A percentile compares a stretch with the other conserved stretches of the same genome.
Evolutionary conservation across 2,797 vertebrate species (phyloP).

Genomic region (Holocentrus rufus): DNA sequence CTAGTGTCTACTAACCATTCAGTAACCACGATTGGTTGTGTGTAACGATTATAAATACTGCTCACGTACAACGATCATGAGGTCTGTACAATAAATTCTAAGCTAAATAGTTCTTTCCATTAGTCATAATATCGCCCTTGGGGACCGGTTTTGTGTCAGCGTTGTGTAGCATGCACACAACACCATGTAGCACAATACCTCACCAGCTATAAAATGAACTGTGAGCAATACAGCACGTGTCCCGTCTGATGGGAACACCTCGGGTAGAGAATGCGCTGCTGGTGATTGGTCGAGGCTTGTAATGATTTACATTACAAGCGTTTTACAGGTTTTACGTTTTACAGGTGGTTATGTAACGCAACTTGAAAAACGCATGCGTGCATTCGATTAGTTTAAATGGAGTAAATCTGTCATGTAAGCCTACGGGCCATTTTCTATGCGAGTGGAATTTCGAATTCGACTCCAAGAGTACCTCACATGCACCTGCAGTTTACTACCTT

Average conservation of each 20-base stretch:
- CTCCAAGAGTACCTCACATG: too few species aligned
- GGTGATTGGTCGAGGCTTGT: slow-evolving; percentile 18
- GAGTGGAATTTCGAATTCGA: too few species aligned
- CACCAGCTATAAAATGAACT: slow-evolving; percentile 8
- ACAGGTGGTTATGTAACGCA: slow-evolving; percentile 1
- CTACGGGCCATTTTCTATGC: too few species aligned
- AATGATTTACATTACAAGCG: background rate
- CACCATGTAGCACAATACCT: background rate
- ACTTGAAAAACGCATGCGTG: background rate
- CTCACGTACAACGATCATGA: background rate
- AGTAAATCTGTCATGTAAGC: background rate
- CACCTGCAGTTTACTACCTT: too few species aligned
- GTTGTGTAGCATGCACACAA: slow-evolving; percentile 2
- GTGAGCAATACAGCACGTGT: slow-evolving; percentile 3
- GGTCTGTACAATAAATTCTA: background rate
- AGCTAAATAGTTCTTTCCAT: background rate
- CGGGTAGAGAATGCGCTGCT: slow-evolving; percentile 1
- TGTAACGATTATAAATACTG: too few species aligned
- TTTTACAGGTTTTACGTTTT: slow-evolving; percentile 5
- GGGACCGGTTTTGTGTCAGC: slow-evolving; percentile 12
- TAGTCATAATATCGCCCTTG: background rate
- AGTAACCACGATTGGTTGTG: too few species aligned
- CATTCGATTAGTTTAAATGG: too few species aligned
- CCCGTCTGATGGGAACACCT: slow-evolving; percentile 23
- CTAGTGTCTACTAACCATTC: too few species aligned